Percentiles rank a stretch among this genome's conserved stretches.
Conservation (phyloP, 2,888 invertebrate species). For the Mamestra brassicae region DNA sequence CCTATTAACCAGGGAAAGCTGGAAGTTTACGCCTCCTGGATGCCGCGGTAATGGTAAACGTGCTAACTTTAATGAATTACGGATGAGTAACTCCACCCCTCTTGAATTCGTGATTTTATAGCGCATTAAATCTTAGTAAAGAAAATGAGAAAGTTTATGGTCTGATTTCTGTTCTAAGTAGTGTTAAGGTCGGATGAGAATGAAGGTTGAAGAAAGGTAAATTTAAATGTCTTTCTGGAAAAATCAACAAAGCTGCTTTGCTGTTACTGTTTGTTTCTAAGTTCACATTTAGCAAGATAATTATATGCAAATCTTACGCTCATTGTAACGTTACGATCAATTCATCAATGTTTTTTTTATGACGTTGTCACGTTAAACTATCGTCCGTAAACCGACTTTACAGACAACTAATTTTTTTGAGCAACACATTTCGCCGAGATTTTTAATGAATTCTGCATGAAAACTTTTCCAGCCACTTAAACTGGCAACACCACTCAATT, state of each 20-base stretch:
- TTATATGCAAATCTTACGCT: too few species aligned
- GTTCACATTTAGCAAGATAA: too few species aligned
- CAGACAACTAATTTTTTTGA: background rate
- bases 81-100: conserved; percentile 84
- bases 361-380: too few species aligned
- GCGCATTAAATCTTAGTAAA: conserved; percentile 82
- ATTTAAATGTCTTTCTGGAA: conserved; percentile 4
- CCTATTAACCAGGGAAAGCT: conserved; percentile 82
- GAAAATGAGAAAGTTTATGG: conserved; percentile 83
- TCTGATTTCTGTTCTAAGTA: conserved; percentile 72
- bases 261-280: too few species aligned
- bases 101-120: conserved; percentile 86
- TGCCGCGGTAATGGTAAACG: conserved; percentile 84
- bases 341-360: too few species aligned
- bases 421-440: background rate
- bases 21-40: conserved; percentile 81
- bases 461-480: conserved; percentile 1
- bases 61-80: conserved; percentile 89
- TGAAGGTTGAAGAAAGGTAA: conserved; percentile 9
- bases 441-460: conserved; percentile 1
- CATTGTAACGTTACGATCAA: too few species aligned
- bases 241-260: background rate
- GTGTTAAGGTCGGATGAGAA: conserved; percentile 54
- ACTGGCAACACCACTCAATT: conserved; percentile 23
- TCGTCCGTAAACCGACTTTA: too few species aligned